Evolutionary conservation across 1,140 invertebrate genomes (phyloP).

Genomic region (Drosophila setifemur): DNA sequence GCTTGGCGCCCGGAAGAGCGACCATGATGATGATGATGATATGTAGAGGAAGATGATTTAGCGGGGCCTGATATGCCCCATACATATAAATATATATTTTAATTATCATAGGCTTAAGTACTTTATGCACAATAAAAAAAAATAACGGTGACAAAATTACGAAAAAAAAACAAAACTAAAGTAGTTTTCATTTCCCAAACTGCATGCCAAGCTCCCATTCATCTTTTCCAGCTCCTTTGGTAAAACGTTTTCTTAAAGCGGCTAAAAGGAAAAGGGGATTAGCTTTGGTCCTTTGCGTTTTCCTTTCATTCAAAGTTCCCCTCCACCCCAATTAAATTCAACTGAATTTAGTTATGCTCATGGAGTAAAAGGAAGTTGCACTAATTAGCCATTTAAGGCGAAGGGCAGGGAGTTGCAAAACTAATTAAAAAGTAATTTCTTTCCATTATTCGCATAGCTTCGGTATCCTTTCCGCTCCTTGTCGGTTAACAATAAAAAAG

Average conservation of each 20-base stretch:
- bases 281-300: not conserved
- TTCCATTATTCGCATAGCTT: slow-evolving; percentile 32
- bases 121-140: slow-evolving; percentile 81
- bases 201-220: too few relatives aligned
- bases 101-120: slow-evolving; percentile 79
- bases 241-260: too few relatives aligned
- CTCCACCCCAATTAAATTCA: slow-evolving; percentile 1
- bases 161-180: slow-evolving; percentile 58
- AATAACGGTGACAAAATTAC: slow-evolving; percentile 82
- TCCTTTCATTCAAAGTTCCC: too few relatives aligned
- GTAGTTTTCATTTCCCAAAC: slow-evolving; percentile 4
- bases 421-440: slow-evolving; percentile 68
- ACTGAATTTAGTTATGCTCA: slow-evolving; percentile 1
- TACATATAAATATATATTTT: slow-evolving; percentile 71
- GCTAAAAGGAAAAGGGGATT: not conserved
- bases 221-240: too few relatives aligned
- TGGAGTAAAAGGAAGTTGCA: slow-evolving; percentile 1
- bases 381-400: slow-evolving; percentile 26
- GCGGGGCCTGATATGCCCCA: slow-evolving; percentile 48
- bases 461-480: slow-evolving; percentile 10
- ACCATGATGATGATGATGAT: slow-evolving; percentile 30
- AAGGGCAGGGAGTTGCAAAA: slow-evolving; percentile 29
- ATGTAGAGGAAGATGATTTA: slow-evolving; percentile 58
- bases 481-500: not conserved
- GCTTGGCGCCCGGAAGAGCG: slow-evolving; percentile 54